These are phyloP conservation scores for Bucorvus abyssinicus DNA, from an alignment of 2,797 vertebrate genomes.

Conservation along the genomic window DNA sequence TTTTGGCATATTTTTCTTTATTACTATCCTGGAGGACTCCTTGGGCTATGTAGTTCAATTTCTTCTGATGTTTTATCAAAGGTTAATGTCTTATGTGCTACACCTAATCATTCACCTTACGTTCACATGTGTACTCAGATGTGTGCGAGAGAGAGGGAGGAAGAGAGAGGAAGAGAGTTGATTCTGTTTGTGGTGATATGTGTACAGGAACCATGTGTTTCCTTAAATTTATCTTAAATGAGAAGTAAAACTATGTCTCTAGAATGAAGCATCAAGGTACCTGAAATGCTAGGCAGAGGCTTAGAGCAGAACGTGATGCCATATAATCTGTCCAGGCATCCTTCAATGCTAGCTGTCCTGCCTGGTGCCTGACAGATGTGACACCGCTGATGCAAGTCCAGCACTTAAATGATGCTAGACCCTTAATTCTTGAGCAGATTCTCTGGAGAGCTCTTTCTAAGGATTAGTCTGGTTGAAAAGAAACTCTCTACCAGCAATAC, in stretches of 20 bases:
- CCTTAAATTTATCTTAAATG: not conserved
- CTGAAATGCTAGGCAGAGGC: not conserved
- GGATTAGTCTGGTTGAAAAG: not conserved
- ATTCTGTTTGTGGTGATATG: not conserved
- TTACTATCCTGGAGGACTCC: not conserved
- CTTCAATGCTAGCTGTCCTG: not conserved
- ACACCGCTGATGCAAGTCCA: not conserved
- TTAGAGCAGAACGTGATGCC: not conserved
- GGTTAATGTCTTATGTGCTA: not conserved
- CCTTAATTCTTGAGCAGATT: not conserved
- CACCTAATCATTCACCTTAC: not conserved
- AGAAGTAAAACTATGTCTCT: not conserved
- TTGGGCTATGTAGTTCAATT: not conserved
- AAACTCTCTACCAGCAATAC: not conserved
- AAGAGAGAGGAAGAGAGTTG: not conserved
- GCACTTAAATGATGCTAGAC: not conserved
- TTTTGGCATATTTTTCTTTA: not conserved
- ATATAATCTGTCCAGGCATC: not conserved
- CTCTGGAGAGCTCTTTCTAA: not conserved
- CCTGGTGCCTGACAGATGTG: not conserved
- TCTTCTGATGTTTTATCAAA: not conserved
- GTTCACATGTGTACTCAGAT: not conserved
- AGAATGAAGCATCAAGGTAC: not conserved
- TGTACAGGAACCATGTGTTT: rapidly evolving
- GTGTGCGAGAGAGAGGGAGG: no score